Evolutionary conservation across 2,888 invertebrate genomes (phyloP).

Genomic region (Nephrocerus scutellatus): DNA sequence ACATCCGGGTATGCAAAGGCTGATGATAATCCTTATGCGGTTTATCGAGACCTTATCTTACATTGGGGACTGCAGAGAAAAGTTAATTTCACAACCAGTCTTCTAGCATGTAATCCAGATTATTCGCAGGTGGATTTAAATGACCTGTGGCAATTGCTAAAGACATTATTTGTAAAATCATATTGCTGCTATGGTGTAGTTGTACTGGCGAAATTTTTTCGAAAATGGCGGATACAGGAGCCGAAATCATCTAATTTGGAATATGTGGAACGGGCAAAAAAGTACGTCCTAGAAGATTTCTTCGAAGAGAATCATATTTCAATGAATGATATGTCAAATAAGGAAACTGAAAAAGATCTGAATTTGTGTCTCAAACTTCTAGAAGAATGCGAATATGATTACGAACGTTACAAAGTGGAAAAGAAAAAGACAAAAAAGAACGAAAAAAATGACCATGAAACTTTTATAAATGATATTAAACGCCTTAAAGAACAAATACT

Average conservation of each 20-base stretch:
- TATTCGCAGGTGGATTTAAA: slow-evolving; percentile 35
- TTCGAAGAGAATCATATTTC: slow-evolving; percentile 46
- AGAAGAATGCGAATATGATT: slow-evolving; percentile 41
- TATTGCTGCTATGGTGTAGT: slow-evolving; percentile 45
- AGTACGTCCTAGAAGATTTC: slow-evolving; percentile 53
- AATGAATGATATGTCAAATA: slow-evolving; percentile 41
- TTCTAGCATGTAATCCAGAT: slow-evolving; percentile 41
- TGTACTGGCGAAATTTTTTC: slow-evolving; percentile 42
- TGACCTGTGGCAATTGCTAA: slow-evolving; percentile 41
- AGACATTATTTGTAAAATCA: slow-evolving; percentile 42
- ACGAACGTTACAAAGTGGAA: slow-evolving; percentile 41
- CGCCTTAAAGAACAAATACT: slow-evolving; percentile 42
- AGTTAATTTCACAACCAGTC: slow-evolving; percentile 39
- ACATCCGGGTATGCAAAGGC: slow-evolving; percentile 33
- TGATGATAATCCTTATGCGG: slow-evolving; percentile 33
- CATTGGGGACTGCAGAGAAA: slow-evolving; percentile 41
- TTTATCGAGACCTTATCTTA: slow-evolving; percentile 38
- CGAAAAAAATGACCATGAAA: slow-evolving; percentile 33
- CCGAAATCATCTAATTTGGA: slow-evolving; percentile 29
- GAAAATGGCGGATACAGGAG: slow-evolving; percentile 39
- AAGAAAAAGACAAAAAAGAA: slow-evolving; percentile 34
- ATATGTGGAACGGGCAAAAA: slow-evolving; percentile 48
- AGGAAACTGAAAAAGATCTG: slow-evolving; percentile 40
- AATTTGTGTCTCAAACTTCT: slow-evolving; percentile 37
- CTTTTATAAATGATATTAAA: slow-evolving; percentile 43